Evolutionary conservation across 2,113 vertebrate genomes (phyloP).

Genomic region (Galbula dea): DNA sequence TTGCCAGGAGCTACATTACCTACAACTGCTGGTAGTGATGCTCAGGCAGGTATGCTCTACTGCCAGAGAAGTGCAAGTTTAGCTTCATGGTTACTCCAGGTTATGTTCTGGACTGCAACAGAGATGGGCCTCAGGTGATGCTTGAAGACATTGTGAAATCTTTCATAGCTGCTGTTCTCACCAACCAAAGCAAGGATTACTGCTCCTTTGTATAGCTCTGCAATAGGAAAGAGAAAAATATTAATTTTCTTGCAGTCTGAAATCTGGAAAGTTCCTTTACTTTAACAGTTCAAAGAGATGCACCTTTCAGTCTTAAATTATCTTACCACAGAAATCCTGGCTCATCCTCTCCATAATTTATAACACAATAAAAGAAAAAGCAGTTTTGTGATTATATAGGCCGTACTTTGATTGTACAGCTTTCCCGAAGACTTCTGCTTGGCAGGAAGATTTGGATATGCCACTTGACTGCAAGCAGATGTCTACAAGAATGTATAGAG

Average conservation of each 20-base stretch:
- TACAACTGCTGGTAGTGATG: neutral
- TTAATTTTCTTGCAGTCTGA: neutral
- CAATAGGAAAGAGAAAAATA: neutral
- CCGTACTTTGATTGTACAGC: neutral
- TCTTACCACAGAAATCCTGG: neutral
- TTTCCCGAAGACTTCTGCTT: neutral
- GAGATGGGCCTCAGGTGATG: neutral
- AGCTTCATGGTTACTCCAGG: neutral
- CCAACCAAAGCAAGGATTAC: neutral
- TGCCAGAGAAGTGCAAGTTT: neutral
- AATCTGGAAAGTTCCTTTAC: neutral
- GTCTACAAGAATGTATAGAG: neutral
- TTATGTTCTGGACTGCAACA: neutral
- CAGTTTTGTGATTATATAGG: neutral
- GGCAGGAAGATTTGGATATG: neutral
- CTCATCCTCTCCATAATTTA: neutral
- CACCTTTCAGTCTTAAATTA: neutral
- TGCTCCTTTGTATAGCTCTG: neutral
- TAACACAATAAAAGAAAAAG: neutral
- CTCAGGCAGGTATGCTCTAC: neutral
- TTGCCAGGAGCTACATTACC: accelerated
- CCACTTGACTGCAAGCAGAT: neutral
- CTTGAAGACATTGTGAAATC: neutral
- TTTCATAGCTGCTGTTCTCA: neutral
- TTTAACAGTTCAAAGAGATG: neutral